These are phyloP conservation scores for Rhinophrynus dorsalis DNA, from an alignment of 2,797 vertebrate genomes.

Conservation along the genomic window DNA sequence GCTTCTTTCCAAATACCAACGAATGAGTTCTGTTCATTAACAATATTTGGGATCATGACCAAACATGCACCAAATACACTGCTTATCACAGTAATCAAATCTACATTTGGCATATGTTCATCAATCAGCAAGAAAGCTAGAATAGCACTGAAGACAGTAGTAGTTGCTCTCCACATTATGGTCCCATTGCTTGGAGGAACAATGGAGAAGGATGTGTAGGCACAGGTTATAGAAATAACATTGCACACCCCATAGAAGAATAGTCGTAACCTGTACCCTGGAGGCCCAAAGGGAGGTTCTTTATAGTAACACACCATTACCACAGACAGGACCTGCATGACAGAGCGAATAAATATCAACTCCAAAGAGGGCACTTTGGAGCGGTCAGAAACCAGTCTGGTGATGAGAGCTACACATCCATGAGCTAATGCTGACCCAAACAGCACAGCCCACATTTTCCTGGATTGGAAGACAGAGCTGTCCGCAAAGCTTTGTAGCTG, in stretches of 20 bases:
- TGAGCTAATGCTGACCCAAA: slow-evolving; percentile 89
- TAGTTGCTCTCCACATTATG: slow-evolving; percentile 91
- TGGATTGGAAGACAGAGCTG: slow-evolving; percentile 80
- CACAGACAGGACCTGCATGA: slow-evolving; percentile 84
- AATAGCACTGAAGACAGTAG: slow-evolving; percentile 87
- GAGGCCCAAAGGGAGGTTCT: slow-evolving; percentile 88
- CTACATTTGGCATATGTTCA: slow-evolving; percentile 83
- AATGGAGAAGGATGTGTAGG: slow-evolving; percentile 90
- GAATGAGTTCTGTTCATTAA: slow-evolving; percentile 79
- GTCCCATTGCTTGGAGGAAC: slow-evolving; percentile 86
- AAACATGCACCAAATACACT: slow-evolving; percentile 89
- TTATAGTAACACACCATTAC: slow-evolving; percentile 82
- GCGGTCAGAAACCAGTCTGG: slow-evolving; percentile 82
- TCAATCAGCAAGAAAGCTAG: slow-evolving; percentile 92
- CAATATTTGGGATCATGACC: slow-evolving; percentile 83
- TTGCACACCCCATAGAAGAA: slow-evolving; percentile 90
- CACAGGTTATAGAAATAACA: slow-evolving; percentile 93
- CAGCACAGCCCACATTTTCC: slow-evolving; percentile 86
- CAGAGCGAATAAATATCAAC: slow-evolving; percentile 88
- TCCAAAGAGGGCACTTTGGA: slow-evolving; percentile 91
- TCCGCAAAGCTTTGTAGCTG: slow-evolving; percentile 83
- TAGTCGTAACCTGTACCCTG: slow-evolving; percentile 84
- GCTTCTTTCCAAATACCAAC: slow-evolving; percentile 87
- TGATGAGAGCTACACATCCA: slow-evolving; percentile 87
- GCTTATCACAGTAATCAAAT: slow-evolving; percentile 77